These are phyloP conservation scores for Trididemnum nubilum DNA, from an alignment of 23 tunicate genomes.

Conservation along the genomic window DNA sequence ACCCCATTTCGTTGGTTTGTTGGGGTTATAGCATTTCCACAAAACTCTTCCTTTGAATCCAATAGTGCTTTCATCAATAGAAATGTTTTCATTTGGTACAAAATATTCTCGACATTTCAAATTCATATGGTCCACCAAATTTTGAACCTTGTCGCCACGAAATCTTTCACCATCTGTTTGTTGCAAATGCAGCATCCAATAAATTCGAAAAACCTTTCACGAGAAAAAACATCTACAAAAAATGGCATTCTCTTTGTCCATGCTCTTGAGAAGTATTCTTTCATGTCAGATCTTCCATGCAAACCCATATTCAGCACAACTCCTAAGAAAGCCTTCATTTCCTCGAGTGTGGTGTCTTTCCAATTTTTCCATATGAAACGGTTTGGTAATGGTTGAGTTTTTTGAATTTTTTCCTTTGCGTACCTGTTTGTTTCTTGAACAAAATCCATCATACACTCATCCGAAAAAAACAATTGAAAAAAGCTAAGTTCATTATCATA, in stretches of 20 bases:
- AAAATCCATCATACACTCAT: constrained; percentile 23
- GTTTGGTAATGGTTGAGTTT: neutral
- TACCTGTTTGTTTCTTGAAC: too few relatives aligned
- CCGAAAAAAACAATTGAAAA: constrained; percentile 38
- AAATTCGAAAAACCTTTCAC: constrained; percentile 28
- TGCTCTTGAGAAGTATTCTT: constrained; percentile 24
- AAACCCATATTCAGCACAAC: constrained; percentile 37
- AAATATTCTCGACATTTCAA: constrained; percentile 23
- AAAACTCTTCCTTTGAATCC: constrained; percentile 37
- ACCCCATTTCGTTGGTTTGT: constrained; percentile 30
- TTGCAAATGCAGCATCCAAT: constrained; percentile 31
- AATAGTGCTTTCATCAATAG: constrained; percentile 32
- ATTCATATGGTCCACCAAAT: constrained; percentile 35
- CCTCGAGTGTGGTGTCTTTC: constrained; percentile 38
- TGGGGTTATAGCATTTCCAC: constrained; percentile 40
- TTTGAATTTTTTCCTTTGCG: too few relatives aligned
- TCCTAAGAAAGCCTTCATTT: constrained; percentile 25
- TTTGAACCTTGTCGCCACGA: constrained; percentile 28
- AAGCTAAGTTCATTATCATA: constrained; percentile 39
- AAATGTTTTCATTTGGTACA: constrained; percentile 34
- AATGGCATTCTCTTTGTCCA: constrained; percentile 41
- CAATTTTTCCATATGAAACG: constrained; percentile 26
- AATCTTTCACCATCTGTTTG: constrained; percentile 29
- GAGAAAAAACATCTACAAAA: constrained; percentile 39
- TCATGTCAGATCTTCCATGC: constrained; percentile 27